A percentile compares a stretch with the other conserved stretches of the same genome.
Evolutionary conservation across 2,888 invertebrate species (phyloP).

Genomic region (Gymnocheta viridis): DNA sequence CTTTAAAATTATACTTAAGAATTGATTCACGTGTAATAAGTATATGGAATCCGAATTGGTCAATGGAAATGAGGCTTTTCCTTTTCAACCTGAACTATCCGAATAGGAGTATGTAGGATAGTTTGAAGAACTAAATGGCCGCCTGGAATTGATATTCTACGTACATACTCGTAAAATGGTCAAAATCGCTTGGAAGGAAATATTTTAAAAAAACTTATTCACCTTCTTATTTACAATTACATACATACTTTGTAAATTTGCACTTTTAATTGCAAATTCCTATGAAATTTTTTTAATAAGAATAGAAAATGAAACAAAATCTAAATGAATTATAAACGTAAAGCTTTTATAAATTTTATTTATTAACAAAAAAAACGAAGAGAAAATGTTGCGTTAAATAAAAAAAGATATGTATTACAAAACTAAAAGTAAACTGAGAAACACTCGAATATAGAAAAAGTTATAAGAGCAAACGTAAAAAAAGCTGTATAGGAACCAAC

Average conservation of each 20-base stretch:
- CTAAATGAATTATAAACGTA: not conserved
- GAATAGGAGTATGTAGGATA: no score
- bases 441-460: conserved; percentile 3
- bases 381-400: conserved; percentile 10
- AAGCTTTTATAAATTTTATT: conserved; percentile 25
- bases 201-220: no score
- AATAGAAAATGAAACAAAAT: not conserved
- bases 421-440: conserved; percentile 6
- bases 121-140: no score
- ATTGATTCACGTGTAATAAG: no score
- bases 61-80: no score
- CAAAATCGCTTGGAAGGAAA: no score
- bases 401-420: conserved; percentile 23
- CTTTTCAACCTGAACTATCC: no score
- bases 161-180: no score
- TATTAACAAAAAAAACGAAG: conserved; percentile 21
- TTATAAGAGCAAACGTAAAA: conserved; percentile 1
- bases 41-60: no score
- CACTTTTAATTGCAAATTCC: not conserved
- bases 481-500: conserved; percentile 8
- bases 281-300: not conserved
- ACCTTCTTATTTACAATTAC: not conserved
- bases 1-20: no score
- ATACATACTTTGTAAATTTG: not conserved
- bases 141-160: no score